Evolutionary conservation across 2,888 invertebrate genomes (phyloP).

Genomic region (Zaprionus lineosus): DNA sequence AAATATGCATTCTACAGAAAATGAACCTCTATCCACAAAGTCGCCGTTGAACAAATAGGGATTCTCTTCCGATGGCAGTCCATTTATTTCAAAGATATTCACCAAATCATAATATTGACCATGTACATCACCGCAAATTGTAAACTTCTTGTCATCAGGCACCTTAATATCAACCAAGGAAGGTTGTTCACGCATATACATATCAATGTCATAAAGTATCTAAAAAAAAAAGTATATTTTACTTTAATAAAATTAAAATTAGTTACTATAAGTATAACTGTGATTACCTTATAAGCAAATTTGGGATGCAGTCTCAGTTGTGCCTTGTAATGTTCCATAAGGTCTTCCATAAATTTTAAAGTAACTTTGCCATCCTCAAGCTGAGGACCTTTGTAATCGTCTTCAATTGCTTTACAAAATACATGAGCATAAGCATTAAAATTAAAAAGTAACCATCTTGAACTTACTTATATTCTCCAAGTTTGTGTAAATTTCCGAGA

Average conservation of each 20-base stretch:
- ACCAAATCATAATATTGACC: constrained; percentile 99
- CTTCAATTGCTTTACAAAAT: constrained; percentile 90
- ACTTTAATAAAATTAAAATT: no score
- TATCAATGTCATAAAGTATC: constrained; percentile 96
- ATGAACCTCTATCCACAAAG: constrained; percentile 99
- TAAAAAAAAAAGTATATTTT: constrained; percentile 76
- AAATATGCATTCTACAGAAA: constrained; percentile 99
- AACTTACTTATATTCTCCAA: constrained; percentile 93
- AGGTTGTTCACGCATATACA: constrained; percentile 91
- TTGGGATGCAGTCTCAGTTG: constrained; percentile 97
- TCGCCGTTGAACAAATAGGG: constrained; percentile 99
- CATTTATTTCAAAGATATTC: constrained; percentile 98
- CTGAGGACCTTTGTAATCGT: constrained; percentile 95
- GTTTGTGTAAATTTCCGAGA: constrained; percentile 92
- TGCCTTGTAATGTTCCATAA: constrained; percentile 94
- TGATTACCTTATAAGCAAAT: constrained; percentile 95
- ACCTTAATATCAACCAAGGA: constrained; percentile 95
- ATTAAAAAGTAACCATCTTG: background rate
- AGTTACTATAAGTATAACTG: no score
- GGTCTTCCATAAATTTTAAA: constrained; percentile 91
- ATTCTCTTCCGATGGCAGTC: constrained; percentile 95
- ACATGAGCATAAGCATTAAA: no score
- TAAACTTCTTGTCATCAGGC: constrained; percentile 94
- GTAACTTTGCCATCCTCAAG: constrained; percentile 95
- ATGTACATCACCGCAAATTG: constrained; percentile 99